Evolutionary conservation across 1,140 invertebrate genomes (phyloP), one percentile per base, ranked within the genome.

Genomic region (Frieseomelitta varia): DNA sequence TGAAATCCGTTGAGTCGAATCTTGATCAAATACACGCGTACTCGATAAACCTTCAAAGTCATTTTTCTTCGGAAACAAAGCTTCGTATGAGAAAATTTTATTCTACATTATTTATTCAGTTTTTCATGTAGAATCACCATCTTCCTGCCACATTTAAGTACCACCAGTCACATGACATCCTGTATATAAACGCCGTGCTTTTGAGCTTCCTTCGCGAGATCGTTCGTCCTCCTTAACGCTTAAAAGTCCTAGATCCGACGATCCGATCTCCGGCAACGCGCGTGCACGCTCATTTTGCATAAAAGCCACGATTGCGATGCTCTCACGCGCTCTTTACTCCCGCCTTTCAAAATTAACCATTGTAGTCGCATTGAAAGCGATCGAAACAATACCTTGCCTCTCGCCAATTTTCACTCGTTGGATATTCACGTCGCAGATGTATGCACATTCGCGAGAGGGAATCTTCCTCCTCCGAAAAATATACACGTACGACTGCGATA

Each of bases 161-260:
- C n/a, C n/a, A n/a, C n/a, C n/a, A n/a, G n/a, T n/a, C n/a, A n/a
- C n/a, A n/a, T n/a, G n/a, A n/a, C n/a, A n/a, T n/a, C n/a, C n/a
- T n/a, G n/a, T n/a, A n/a, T n/a, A n/a, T n/a, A n/a, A n/a, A n/a
- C n/a, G n/a, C n/a, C n/a, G 17, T 56, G 69, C 58, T 30, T 84
- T 73, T 73, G 69, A 80, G 61, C 78, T 84, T 74, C 19, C 10
- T 27, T 15, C 76, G 17, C 69, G 82, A 65, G 69, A 80, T 68
- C 63, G 56, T n/a, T 56, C n/a, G 30, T 27, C 24, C 34, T 55
- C 61, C 67, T 61, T 58, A 58, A n/a, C n/a, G 24, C 30, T 15
- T 1, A 6, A 10, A 12, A 58, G 55, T 30, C 47, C 68, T 30
- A 72, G 21, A 72, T 56, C 47, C 71, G 21, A 34, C n/a, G 30